Evolutionary conservation across 2,113 vertebrate species (phyloP), one percentile per base, ranked within the genome.

Genomic region (Arenaria interpres): DNA sequence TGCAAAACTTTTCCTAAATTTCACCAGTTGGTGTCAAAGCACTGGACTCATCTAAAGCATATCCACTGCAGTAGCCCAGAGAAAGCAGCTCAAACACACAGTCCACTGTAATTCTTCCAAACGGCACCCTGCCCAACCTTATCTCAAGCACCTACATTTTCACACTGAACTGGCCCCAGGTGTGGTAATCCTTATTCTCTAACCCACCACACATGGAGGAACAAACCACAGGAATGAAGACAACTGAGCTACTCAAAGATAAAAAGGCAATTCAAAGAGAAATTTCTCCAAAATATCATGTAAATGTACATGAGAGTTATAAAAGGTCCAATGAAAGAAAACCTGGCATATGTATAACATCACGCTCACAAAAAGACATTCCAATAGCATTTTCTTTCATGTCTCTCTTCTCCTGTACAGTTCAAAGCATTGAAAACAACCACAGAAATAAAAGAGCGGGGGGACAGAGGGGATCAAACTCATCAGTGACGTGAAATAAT

Each of bases 81-180:
- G 69, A 50, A 67, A 56, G 37, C 54, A 78, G 51, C 17, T 77
- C 76, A 67, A 59, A 50, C 9, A 15, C 16, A 30, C 4, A 67
- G 66, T 18, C 7, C 43, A 7, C 18, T 54, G 18, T 10, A 39
- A 57, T 46, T 56, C 64, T 72, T 50, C 43, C 27, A 37, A 45
- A n/a, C 11, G 14, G 8, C 8, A 30, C 12, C 33, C 24, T 28
- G 20, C 14, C 27, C 13, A 64, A 23, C 2, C 7, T 18, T 18
- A 10, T 13, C 67, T 57, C 17, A 68, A 14, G 10, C 8, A 7
- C 18, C 41, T 20, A 9, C 3, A 6, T 67, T 69, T 72, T 74
- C 57, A 21, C 4, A 12, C 0, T 22, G 19, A 68, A 20, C 27
- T 60, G 11, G 14, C 15, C n/a, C 11, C 1, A 17, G 5, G 16